These are phyloP conservation scores for Strigops habroptila DNA, from an alignment of 2,113 vertebrate species.

Conservation along the genomic window DNA sequence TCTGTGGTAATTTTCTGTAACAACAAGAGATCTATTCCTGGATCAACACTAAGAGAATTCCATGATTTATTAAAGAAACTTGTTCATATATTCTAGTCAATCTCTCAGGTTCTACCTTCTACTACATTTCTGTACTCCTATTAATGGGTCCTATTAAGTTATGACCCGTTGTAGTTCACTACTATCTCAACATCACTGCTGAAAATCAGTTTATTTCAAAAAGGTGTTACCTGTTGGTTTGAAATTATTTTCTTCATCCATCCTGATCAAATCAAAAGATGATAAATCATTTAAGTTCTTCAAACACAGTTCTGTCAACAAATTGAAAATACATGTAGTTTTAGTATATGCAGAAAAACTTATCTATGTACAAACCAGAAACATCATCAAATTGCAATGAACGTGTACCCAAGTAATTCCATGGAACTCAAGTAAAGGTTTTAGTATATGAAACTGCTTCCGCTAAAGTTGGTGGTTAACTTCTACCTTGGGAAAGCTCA, in stretches of 20 bases:
- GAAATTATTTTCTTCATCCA: conserved; percentile 92
- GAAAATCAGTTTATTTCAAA: background rate
- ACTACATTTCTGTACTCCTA: background rate
- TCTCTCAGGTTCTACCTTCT: background rate
- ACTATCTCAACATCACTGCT: background rate
- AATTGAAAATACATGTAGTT: conserved; percentile 38
- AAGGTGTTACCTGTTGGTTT: conserved; percentile 87
- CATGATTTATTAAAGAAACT: background rate
- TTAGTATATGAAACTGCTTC: background rate
- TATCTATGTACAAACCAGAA: background rate
- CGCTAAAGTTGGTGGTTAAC: background rate
- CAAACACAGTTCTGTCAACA: conserved; percentile 87
- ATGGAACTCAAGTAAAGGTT: background rate
- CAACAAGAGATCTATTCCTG: background rate
- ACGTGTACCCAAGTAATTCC: background rate
- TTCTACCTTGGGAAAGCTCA: background rate
- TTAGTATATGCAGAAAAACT: background rate
- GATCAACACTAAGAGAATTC: background rate
- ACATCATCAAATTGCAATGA: background rate
- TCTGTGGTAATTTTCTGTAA: background rate
- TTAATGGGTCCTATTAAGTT: background rate
- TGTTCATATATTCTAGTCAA: background rate
- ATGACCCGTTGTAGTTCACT: background rate
- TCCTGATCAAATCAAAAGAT: conserved; percentile 85
- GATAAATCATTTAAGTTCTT: conserved; percentile 92